Evolutionary conservation across 2,888 invertebrate genomes (phyloP).

Genomic region (Lissonota sp.): DNA sequence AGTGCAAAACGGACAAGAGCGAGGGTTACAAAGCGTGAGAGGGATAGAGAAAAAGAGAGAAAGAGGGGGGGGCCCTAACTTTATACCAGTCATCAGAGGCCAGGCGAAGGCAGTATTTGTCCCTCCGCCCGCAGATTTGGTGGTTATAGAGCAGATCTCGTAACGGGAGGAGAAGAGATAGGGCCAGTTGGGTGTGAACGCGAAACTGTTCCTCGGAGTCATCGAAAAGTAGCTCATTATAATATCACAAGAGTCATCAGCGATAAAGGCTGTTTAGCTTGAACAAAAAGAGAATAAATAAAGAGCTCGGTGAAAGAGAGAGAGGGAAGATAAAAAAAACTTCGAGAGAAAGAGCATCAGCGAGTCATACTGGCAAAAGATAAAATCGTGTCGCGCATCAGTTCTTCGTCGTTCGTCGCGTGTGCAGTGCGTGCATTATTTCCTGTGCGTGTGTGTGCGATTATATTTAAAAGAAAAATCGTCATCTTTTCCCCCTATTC

Average conservation of each 20-base stretch:
- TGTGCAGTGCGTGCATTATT: conserved; percentile 36
- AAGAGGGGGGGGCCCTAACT: conserved; percentile 72
- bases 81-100: conserved; percentile 78
- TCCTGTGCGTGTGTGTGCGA: conserved; percentile 36
- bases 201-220: conserved; percentile 52
- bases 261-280: not conserved
- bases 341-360: conserved; percentile 38
- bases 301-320: conserved; percentile 1
- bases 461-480: not conserved
- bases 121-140: conserved; percentile 73
- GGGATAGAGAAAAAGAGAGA: conserved; percentile 41
- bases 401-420: conserved; percentile 52
- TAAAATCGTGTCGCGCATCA: conserved; percentile 58
- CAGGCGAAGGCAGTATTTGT: conserved; percentile 74
- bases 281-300: conserved; percentile 26
- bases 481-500: too few species aligned
- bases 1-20: conserved; percentile 25
- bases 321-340: conserved; percentile 5
- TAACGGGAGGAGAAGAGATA: conserved; percentile 64
- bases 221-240: conserved; percentile 17
- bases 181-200: conserved; percentile 69
- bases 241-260: conserved; percentile 21
- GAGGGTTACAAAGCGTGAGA: not conserved
- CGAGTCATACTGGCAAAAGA: conserved; percentile 46
- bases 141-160: conserved; percentile 68